Evolutionary conservation across 1,140 invertebrate species (phyloP).

Genomic region (Nymphalis io): DNA sequence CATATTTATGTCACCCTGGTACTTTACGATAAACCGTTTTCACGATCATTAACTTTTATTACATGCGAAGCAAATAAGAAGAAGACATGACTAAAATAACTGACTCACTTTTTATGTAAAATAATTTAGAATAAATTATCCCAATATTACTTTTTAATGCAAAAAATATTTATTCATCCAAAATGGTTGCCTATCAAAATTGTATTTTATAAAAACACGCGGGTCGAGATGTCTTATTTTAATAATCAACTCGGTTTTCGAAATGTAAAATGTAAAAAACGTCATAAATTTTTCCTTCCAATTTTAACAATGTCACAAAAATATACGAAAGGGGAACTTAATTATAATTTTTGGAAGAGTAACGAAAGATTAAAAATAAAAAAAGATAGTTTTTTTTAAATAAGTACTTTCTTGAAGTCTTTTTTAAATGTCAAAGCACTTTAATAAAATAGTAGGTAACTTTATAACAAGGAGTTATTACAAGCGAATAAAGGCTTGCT

Average conservation of each 20-base stretch:
- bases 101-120: not conserved
- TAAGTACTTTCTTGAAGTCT: not conserved
- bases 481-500: not conserved
- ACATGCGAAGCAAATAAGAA: not conserved
- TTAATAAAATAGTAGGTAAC: not conserved
- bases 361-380: not conserved
- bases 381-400: not conserved
- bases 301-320: not conserved
- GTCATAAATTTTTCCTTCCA: too few species aligned
- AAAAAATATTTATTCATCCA: not conserved
- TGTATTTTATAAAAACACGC: too few species aligned
- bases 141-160: not conserved
- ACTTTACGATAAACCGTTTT: constrained; percentile 5
- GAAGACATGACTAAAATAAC: not conserved
- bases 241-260: too few species aligned
- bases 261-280: too few species aligned
- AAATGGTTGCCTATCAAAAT: not conserved
- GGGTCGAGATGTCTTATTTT: too few species aligned
- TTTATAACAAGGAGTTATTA: not conserved
- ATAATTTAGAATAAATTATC: not conserved
- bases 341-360: not conserved
- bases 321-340: not conserved
- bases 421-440: constrained; percentile 1
- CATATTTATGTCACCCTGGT: constrained; percentile 4
- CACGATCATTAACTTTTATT: not conserved